A percentile compares a stretch with the other conserved stretches of the same genome.
phyloP scores from a whole-genome alignment of 2,888 invertebrate genomes.

The Cataglyphis rosenhaueri region DNA sequence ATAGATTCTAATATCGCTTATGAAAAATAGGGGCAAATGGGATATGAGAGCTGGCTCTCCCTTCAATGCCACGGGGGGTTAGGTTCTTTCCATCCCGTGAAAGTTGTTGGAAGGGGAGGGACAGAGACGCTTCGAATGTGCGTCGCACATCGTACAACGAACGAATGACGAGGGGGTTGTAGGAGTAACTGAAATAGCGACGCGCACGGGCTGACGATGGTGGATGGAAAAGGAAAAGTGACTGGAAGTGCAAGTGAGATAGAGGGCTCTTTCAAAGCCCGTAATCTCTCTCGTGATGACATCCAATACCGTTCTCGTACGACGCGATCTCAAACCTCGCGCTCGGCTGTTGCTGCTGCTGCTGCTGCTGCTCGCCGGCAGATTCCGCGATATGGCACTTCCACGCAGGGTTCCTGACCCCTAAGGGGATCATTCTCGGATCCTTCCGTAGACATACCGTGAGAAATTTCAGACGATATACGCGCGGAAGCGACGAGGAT shows the following conservation, averaged over 20 bases:
- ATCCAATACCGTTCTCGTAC: constrained; percentile 80
- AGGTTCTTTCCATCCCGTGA: constrained; percentile 37
- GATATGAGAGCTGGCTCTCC: constrained; percentile 73
- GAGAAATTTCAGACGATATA: constrained; percentile 48
- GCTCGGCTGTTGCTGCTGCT: constrained; percentile 54
- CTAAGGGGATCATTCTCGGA: constrained; percentile 68
- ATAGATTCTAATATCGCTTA: constrained; percentile 80
- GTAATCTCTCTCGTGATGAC: constrained; percentile 82
- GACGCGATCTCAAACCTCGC: constrained; percentile 73
- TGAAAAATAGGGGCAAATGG: constrained; percentile 79
- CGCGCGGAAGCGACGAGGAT: constrained; percentile 26
- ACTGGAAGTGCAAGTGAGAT: constrained; percentile 59
- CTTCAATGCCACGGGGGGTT: constrained; percentile 68
- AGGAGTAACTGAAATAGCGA: constrained; percentile 64
- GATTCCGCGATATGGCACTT: constrained; percentile 77
- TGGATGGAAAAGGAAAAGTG: constrained; percentile 52
- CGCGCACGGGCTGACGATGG: constrained; percentile 49
- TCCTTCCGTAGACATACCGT: constrained; percentile 51
- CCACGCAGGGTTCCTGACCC: constrained; percentile 65
- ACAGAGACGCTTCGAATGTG: constrained; percentile 24
- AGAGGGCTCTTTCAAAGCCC: constrained; percentile 78
- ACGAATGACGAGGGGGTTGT: constrained; percentile 50
- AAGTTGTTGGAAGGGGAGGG: constrained; percentile 14
- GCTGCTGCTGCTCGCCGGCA: constrained; percentile 63
- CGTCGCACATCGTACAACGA: constrained; percentile 51